These are phyloP conservation scores for Rhinopithecus roxellana DNA, from an alignment of 2,113 vertebrate genomes.

Conservation along the genomic window DNA sequence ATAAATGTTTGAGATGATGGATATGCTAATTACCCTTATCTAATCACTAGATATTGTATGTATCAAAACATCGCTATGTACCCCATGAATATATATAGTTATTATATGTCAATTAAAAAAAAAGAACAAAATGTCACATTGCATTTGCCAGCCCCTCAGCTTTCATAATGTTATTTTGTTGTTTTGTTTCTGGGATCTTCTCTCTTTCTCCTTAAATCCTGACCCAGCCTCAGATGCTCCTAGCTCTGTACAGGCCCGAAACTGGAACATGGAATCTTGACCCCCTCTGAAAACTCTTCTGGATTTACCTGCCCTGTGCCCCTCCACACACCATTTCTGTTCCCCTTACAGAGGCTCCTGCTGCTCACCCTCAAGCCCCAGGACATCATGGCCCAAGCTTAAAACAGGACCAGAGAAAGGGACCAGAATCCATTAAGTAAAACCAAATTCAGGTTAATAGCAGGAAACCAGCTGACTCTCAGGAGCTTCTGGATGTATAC, in stretches of 20 bases:
- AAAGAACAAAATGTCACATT: background rate
- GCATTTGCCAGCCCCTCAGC: background rate
- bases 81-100: background rate
- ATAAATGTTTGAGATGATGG: background rate
- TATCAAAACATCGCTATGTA: background rate
- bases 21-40: background rate
- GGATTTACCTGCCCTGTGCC: background rate
- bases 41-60: background rate
- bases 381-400: background rate
- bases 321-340: background rate
- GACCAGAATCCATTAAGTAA: background rate
- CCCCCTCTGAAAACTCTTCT: background rate
- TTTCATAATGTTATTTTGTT: conserved; percentile 28
- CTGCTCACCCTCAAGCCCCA: background rate
- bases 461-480: background rate
- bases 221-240: background rate
- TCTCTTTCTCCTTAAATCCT: background rate
- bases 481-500: background rate
- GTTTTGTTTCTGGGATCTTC: background rate
- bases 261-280: background rate
- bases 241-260: background rate
- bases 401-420: background rate
- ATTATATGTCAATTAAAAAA: background rate
- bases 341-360: background rate
- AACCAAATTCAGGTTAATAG: background rate